phyloP scores from a whole-genome alignment of 2,888 invertebrate species.

The Eupelmus urozonus region DNA sequence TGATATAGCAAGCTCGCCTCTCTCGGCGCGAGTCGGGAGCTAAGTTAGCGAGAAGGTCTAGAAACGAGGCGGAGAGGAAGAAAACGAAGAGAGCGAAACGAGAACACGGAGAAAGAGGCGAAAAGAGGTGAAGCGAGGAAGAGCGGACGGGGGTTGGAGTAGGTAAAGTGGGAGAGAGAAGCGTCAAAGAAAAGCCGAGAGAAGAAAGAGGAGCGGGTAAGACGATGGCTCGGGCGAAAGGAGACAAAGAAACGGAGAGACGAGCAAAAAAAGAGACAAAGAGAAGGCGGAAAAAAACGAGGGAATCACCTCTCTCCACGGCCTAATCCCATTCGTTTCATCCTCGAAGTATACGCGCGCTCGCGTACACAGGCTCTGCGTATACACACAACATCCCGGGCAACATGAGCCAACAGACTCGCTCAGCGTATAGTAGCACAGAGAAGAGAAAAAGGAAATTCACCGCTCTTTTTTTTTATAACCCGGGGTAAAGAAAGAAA shows the following conservation, averaged over 20 bases:
- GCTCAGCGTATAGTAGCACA: not conserved
- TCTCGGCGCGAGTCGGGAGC: not conserved
- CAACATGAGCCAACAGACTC: constrained; percentile 1
- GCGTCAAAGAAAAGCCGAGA: not conserved
- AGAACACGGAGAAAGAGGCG: not conserved
- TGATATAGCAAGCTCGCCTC: not conserved
- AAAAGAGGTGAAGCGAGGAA: not conserved
- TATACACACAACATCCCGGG: not conserved
- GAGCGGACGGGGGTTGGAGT: too few relatives aligned
- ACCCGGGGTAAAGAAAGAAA: not conserved
- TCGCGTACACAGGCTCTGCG: not conserved
- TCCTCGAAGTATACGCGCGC: not conserved
- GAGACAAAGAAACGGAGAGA: not conserved
- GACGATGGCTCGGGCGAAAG: not conserved
- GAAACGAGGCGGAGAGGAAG: not conserved
- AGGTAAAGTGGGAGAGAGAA: constrained; percentile 2
- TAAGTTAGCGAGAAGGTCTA: not conserved
- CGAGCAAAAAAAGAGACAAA: constrained; percentile 3
- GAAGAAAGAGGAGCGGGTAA: not conserved
- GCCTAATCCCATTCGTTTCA: constrained; percentile 33
- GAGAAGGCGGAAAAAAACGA: not conserved
- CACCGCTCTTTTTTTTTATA: constrained; percentile 3
- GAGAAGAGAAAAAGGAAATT: constrained; percentile 32
- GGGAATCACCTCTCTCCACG: not conserved
- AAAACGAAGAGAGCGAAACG: not conserved